Conservation (phyloP, 2,888 invertebrate species). For the Acronicta leporina region DNA sequence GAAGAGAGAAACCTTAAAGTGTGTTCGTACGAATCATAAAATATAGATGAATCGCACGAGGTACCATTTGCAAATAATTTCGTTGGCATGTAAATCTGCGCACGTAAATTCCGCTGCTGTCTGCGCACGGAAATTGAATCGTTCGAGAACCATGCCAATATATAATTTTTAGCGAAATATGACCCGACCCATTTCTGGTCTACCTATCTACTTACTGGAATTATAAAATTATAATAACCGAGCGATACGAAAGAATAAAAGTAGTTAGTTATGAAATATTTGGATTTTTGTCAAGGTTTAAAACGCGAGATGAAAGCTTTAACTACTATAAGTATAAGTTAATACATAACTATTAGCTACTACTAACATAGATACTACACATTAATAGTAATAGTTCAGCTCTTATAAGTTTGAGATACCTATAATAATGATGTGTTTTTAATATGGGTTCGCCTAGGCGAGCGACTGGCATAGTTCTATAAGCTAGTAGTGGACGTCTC, state of each 20-base stretch:
- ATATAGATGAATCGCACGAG: conserved; percentile 79
- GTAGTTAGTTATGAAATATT: conserved; percentile 15
- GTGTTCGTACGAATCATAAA: conserved; percentile 74
- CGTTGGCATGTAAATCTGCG: conserved; percentile 86
- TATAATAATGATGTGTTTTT: conserved; percentile 54
- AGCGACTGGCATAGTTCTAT: conserved; percentile 55
- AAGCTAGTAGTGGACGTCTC: conserved; percentile 71
- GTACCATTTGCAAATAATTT: conserved; percentile 86
- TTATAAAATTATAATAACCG: conserved; percentile 46
- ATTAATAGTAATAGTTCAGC: conserved; percentile 5
- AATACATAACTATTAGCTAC: no score
- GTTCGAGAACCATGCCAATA: conserved; percentile 84
- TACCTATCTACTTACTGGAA: conserved; percentile 50
- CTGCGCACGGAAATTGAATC: conserved; percentile 88
- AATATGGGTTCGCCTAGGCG: conserved; percentile 58
- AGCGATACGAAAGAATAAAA: conserved; percentile 24
- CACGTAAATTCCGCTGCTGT: conserved; percentile 87
- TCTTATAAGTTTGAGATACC: conserved; percentile 45
- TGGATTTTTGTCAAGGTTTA: conserved; percentile 5
- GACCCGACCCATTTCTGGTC: conserved; percentile 57
- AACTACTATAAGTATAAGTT: no score
- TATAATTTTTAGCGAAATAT: conserved; percentile 80
- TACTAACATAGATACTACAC: not conserved
- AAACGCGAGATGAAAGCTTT: not conserved
- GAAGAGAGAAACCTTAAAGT: conserved; percentile 65